A percentile compares a stretch with the other conserved stretches of the same genome.
phyloP scores from a whole-genome alignment of 2,888 invertebrate genomes.

The Zygothrica quintamaculata region DNA sequence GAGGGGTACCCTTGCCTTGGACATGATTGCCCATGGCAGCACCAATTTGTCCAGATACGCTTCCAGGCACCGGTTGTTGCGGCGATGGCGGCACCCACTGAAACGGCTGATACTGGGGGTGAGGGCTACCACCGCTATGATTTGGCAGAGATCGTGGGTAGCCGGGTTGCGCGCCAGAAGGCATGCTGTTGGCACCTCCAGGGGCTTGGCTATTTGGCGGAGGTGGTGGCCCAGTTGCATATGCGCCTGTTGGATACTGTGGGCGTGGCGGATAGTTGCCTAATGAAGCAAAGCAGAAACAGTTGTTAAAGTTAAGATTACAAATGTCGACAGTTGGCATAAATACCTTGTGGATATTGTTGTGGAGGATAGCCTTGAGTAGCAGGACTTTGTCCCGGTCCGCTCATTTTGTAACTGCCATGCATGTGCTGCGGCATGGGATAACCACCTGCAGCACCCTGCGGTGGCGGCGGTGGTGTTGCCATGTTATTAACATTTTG shows the following conservation, averaged over 20 bases:
- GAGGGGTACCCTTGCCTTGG: conserved; percentile 84
- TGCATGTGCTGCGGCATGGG: conserved; percentile 84
- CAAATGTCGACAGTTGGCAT: too few relatives aligned
- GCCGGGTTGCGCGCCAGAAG: conserved; percentile 80
- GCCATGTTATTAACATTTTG: conserved; percentile 82
- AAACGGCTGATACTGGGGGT: conserved; percentile 84
- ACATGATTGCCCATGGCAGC: conserved; percentile 83
- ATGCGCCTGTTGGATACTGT: conserved; percentile 86
- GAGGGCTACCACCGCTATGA: conserved; percentile 85
- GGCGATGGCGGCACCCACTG: conserved; percentile 84
- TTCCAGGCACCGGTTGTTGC: conserved; percentile 77
- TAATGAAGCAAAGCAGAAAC: conserved; percentile 30
- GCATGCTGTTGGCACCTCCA: conserved; percentile 83
- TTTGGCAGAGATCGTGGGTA: conserved; percentile 86
- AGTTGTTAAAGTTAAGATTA: background rate
- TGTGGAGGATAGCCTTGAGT: conserved; percentile 86
- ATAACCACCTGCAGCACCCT: conserved; percentile 77
- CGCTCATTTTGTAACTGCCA: conserved; percentile 87
- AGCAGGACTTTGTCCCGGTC: conserved; percentile 86
- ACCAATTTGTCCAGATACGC: conserved; percentile 62
- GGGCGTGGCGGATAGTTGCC: conserved; percentile 85
- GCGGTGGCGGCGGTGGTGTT: conserved; percentile 80
- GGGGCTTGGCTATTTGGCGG: conserved; percentile 85
- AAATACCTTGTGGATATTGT: conserved; percentile 86
- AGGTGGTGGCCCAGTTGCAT: conserved; percentile 85